A percentile compares a stretch with the other conserved stretches of the same genome.
These are phyloP conservation scores for Penaeus japonicus DNA, from an alignment of 1,140 invertebrate genomes.

Conservation along the genomic window DNA sequence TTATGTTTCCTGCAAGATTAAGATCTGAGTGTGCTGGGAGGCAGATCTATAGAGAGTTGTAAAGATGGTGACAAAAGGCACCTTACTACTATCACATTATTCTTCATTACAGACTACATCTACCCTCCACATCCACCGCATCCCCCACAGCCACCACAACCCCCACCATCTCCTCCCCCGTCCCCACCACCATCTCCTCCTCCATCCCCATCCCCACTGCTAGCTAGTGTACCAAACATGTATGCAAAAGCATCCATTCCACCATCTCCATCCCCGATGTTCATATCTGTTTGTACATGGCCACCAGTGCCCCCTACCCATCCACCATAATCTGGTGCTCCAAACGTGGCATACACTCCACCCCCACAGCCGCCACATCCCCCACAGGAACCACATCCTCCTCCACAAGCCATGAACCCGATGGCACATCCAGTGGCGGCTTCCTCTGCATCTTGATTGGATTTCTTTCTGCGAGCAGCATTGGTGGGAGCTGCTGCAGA, in stretches of 20 bases:
- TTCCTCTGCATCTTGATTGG: not conserved
- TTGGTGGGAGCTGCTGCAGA: slow-evolving; percentile 44
- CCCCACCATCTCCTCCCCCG: slow-evolving; percentile 23
- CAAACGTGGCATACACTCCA: slow-evolving; percentile 67
- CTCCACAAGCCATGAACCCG: not conserved
- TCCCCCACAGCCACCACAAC: slow-evolving; percentile 32
- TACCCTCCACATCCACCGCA: slow-evolving; percentile 43
- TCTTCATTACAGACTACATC: not conserved
- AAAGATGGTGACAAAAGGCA: not conserved
- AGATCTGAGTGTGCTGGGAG: not conserved
- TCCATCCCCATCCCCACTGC: slow-evolving; percentile 28
- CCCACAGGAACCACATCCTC: slow-evolving; percentile 43
- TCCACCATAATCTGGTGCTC: slow-evolving; percentile 93
- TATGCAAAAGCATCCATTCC: slow-evolving; percentile 35
- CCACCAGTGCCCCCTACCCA: slow-evolving; percentile 70
- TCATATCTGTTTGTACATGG: not conserved
- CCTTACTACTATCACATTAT: not conserved
- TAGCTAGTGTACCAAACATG: slow-evolving; percentile 39
- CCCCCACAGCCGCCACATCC: slow-evolving; percentile 49
- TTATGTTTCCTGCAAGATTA: not conserved
- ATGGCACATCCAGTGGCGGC: not conserved
- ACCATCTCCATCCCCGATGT: slow-evolving; percentile 15
- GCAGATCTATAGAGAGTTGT: not conserved
- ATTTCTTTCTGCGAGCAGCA: slow-evolving; percentile 1
- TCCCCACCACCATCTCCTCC: slow-evolving; percentile 22